These are phyloP conservation scores for Haliclystus octoradiatus DNA, from an alignment of 30 jellyfish, hydroid and myxozoan genomes.

Conservation along the genomic window DNA sequence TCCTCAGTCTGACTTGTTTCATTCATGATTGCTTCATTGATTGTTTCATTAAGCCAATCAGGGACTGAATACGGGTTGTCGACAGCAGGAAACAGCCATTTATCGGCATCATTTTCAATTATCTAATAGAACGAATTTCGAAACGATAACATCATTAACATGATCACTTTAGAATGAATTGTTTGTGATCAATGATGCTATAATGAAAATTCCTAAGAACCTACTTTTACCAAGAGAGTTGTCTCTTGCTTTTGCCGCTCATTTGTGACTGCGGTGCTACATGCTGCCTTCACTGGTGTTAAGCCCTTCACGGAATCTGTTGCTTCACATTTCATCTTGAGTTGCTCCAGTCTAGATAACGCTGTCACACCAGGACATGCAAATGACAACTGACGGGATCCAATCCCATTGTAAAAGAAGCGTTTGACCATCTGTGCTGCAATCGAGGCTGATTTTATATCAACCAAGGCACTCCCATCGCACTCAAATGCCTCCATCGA, in stretches of 20 bases:
- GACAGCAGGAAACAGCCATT: background rate
- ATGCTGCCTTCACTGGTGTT: background rate
- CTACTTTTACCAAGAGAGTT: background rate
- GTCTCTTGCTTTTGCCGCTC: background rate
- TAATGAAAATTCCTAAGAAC: no score
- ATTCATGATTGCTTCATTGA: background rate
- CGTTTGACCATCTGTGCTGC: background rate
- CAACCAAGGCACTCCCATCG: background rate
- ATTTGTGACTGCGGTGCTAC: background rate
- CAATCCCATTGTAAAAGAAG: background rate
- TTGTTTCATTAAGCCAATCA: background rate
- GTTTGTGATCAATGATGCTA: no score
- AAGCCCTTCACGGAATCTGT: no score
- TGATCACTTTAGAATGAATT: no score
- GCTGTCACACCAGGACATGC: background rate
- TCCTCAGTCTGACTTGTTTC: background rate
- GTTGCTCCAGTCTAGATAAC: background rate
- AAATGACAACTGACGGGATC: background rate
- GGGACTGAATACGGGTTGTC: background rate
- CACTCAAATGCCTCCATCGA: background rate
- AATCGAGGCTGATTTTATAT: background rate
- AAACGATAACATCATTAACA: no score
- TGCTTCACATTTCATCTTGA: no score
- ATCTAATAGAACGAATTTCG: background rate
- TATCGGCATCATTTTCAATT: background rate